Conservation (phyloP, 2,113 vertebrate genomes). For the Morone saxatilis region DNA sequence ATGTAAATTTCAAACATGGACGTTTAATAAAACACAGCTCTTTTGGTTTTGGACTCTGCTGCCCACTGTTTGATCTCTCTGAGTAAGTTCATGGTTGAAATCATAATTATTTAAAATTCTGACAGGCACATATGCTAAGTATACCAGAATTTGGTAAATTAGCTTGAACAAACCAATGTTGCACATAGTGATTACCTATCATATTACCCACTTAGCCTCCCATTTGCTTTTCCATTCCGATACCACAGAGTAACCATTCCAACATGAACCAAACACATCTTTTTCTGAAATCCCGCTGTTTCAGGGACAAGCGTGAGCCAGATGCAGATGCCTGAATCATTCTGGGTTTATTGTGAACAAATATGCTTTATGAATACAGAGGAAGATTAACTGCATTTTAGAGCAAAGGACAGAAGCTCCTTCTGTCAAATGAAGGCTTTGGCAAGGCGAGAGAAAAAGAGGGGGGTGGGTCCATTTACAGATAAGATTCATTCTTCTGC, state of each 20-base stretch:
- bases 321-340: conserved; percentile 55
- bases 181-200: not conserved
- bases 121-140: not conserved
- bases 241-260: not conserved
- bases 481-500: conserved; percentile 78
- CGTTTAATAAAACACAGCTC: not conserved
- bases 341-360: conserved; percentile 74
- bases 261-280: not conserved
- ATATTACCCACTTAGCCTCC: not conserved
- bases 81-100: not conserved
- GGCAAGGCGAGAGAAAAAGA: conserved; percentile 35
- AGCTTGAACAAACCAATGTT: not conserved
- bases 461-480: conserved; percentile 67
- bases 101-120: not conserved
- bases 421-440: conserved; percentile 54
- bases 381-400: conserved; percentile 56
- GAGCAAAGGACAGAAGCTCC: conserved; percentile 55
- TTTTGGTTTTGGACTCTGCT: not conserved
- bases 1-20: not conserved
- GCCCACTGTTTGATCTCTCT: not conserved
- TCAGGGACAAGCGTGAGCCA: not conserved
- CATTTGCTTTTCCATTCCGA: not conserved
- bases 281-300: not conserved
- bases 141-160: not conserved
- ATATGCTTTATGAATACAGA: conserved; percentile 74